These are phyloP conservation scores for Apeira syringaria DNA, from an alignment of 2,888 invertebrate species.

Conservation along the genomic window DNA sequence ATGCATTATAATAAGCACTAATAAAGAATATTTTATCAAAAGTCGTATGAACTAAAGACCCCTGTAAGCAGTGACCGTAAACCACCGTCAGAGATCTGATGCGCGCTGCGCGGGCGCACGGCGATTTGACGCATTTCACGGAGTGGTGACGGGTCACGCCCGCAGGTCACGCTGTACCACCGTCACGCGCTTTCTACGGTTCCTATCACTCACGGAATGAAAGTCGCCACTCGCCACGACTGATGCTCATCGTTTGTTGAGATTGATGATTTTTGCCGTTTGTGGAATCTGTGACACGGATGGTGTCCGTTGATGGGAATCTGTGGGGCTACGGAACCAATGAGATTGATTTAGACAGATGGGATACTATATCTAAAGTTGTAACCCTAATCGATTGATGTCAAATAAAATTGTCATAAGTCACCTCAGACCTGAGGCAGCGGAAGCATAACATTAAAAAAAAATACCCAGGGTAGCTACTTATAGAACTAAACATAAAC, in stretches of 20 bases:
- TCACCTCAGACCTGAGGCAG: too few relatives aligned
- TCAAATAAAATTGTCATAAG: neutral
- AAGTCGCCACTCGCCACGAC: constrained; percentile 52
- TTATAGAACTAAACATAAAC: too few relatives aligned
- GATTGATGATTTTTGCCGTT: constrained; percentile 29
- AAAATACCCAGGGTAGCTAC: too few relatives aligned
- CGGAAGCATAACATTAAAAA: too few relatives aligned
- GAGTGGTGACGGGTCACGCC: constrained; percentile 66
- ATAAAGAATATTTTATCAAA: too few relatives aligned
- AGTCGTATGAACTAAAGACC: constrained; percentile 38
- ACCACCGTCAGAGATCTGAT: constrained; percentile 40
- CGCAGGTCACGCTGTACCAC: constrained; percentile 69
- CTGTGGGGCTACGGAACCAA: constrained; percentile 2
- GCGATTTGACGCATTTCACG: constrained; percentile 82
- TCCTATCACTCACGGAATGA: constrained; percentile 60
- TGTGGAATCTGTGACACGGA: constrained; percentile 19
- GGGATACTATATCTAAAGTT: neutral
- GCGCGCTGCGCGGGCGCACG: constrained; percentile 67
- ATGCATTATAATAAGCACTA: too few relatives aligned
- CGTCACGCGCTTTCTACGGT: constrained; percentile 70
- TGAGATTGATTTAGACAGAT: constrained; percentile 1
- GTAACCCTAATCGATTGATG: neutral
- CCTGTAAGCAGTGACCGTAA: constrained; percentile 41
- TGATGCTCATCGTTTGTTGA: constrained; percentile 27
- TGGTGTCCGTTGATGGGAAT: constrained; percentile 1